Evolutionary conservation across 2,113 vertebrate genomes (phyloP).

Genomic region (Brachypteracias leptosomus): DNA sequence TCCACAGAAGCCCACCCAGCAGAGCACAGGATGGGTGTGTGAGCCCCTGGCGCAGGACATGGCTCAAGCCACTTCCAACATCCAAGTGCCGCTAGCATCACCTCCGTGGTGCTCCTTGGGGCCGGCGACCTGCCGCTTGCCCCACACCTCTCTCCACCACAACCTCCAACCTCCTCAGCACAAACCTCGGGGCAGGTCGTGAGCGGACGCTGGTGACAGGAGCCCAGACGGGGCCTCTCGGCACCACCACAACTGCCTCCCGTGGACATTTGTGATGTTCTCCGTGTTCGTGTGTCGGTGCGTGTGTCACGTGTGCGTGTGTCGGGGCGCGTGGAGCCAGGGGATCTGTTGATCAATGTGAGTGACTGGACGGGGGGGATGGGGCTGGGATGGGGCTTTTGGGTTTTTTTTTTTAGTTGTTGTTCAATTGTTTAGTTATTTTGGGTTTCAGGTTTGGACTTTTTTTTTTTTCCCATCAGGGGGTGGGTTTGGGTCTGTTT

Average conservation of each 20-base stretch:
- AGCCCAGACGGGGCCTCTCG: not conserved
- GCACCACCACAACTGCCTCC: too few relatives aligned
- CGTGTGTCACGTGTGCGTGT: not conserved
- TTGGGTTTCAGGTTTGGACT: not conserved
- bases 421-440: constrained; percentile 3
- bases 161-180: not conserved
- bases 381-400: not conserved
- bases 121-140: fast-evolving
- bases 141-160: not conserved
- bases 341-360: not conserved
- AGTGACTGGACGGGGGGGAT: constrained; percentile 1
- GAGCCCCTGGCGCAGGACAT: fast-evolving
- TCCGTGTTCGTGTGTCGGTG: not conserved
- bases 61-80: fast-evolving
- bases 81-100: not conserved
- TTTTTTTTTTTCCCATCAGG: not conserved
- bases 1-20: not conserved
- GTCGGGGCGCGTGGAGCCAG: not conserved
- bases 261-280: not conserved
- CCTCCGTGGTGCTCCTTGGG: fast-evolving
- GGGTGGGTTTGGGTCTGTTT: not conserved
- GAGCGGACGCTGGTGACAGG: not conserved
- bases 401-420: not conserved
- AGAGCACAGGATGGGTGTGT: fast-evolving
- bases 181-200: not conserved